phyloP scores from a whole-genome alignment of 2,797 vertebrate species.

The Anguilla anguilla region DNA sequence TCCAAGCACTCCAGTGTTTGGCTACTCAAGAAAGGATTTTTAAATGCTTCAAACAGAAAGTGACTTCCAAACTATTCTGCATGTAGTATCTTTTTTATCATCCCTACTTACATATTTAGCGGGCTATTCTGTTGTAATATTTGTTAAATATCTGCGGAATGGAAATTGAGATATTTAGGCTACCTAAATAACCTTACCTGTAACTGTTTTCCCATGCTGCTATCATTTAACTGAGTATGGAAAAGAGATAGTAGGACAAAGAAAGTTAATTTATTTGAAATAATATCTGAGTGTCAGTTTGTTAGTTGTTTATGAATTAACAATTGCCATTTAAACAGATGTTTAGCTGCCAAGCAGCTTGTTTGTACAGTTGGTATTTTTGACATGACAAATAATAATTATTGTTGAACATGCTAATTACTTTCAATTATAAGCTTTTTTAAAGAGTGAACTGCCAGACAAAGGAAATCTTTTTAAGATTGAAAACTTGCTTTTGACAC shows the following conservation, averaged over 20 bases:
- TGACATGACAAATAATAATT: neutral
- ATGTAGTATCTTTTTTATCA: neutral
- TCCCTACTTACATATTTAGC: neutral
- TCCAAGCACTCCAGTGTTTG: neutral
- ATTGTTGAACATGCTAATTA: neutral
- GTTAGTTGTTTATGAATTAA: neutral
- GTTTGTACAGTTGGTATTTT: neutral
- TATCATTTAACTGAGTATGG: no score
- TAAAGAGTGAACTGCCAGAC: neutral
- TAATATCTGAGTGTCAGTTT: neutral
- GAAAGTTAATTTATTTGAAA: no score
- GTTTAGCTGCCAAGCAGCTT: neutral
- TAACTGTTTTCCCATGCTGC: no score
- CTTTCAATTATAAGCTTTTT: neutral
- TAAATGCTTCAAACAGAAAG: neutral
- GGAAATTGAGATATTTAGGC: neutral
- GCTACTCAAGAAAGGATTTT: no score
- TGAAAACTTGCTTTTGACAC: neutral
- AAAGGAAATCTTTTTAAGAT: no score
- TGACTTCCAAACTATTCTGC: neutral
- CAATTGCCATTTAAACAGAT: neutral
- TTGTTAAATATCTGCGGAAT: neutral
- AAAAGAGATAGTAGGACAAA: no score
- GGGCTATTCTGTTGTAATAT: neutral
- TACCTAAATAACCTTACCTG: neutral